Base-by-base conservation (phyloP, 2,113 vertebrate species). In the human (Homo sapiens) region DNA sequence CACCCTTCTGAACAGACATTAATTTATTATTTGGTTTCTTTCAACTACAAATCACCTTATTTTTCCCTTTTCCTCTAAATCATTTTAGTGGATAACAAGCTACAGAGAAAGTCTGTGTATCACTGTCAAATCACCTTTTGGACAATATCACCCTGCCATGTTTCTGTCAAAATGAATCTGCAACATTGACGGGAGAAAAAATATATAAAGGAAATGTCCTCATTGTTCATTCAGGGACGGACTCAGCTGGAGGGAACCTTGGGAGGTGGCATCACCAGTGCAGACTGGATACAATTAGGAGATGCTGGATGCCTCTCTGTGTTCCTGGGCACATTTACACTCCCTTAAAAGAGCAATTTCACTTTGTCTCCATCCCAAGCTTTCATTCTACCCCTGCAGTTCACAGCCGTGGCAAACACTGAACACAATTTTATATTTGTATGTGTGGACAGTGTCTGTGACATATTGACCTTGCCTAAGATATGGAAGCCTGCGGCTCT, bases 21-120 rank as follows among this genome's bases (percentile, higher is more conserved):
- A 61, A 79, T 81, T 76, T 95, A 89, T 61, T 94, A 48, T 80
- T 89, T 91, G 68, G 48, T 75, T 76, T 87, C 89, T 81, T 61
- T 90, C 90, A 83, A 61, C 78, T 72, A 76, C 68, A 93, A 80
- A 92, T 96, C 87, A 89, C 43, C 84, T 89, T 70, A 61, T 92
- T 83, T 88, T 80, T 40, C 40, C 40, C 32, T 64, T 93, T 78
- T 32, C 79, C 32, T 43, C 92, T 97, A 93, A 93, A 96, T 96
- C 86, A 90, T 96, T 64, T 94, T 79, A 75, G 64, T 30, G 52
- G 83, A 90, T 90, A 87, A 50, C 32, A 89, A 92, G 83, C 73
- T 80, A 20, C 13, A 70, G 83, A 96, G 61, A 84, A 95, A 85
- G 32, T 30, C 81, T 45, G 66, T 79, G 93, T 64, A 75, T 94